phyloP scores from a whole-genome alignment of 1,140 invertebrate species.

The Nasonia longicornis region DNA sequence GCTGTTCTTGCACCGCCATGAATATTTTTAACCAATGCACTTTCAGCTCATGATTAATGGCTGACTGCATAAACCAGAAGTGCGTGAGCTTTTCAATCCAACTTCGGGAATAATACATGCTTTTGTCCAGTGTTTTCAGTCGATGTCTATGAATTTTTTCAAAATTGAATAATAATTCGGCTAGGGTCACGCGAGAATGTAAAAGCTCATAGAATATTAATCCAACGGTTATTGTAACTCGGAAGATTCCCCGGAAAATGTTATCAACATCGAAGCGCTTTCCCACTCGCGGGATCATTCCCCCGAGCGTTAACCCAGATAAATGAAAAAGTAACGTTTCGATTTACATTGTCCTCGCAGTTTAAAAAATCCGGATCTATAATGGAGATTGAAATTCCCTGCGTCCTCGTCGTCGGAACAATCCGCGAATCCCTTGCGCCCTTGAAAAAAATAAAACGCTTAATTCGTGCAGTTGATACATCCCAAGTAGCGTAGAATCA shows the following conservation, averaged over 20 bases:
- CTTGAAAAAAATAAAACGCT: neutral
- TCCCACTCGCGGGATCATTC: neutral
- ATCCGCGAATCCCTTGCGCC: neutral
- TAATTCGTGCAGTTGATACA: neutral
- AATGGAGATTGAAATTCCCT: neutral
- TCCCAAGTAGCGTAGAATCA: neutral
- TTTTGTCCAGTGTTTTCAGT: too few species aligned
- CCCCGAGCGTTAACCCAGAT: neutral
- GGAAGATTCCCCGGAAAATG: neutral
- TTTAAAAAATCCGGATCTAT: neutral
- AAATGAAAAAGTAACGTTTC: constrained; percentile 1
- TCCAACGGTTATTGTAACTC: neutral
- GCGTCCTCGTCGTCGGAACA: neutral
- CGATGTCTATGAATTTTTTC: too few species aligned
- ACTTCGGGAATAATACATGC: neutral
- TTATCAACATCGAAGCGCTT: neutral
- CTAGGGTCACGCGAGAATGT: neutral
- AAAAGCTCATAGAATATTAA: constrained; percentile 4
- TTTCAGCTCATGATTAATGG: constrained; percentile 18
- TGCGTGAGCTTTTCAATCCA: neutral
- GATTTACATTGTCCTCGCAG: neutral
- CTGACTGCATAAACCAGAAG: constrained; percentile 6
- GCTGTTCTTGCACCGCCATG: neutral
- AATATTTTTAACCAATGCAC: constrained; percentile 38
- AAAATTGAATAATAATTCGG: too few species aligned